Percentiles rank a stretch among this genome's conserved stretches.
Conservation (phyloP, 1,140 invertebrate genomes). For the Centruroides sculpturatus region DNA sequence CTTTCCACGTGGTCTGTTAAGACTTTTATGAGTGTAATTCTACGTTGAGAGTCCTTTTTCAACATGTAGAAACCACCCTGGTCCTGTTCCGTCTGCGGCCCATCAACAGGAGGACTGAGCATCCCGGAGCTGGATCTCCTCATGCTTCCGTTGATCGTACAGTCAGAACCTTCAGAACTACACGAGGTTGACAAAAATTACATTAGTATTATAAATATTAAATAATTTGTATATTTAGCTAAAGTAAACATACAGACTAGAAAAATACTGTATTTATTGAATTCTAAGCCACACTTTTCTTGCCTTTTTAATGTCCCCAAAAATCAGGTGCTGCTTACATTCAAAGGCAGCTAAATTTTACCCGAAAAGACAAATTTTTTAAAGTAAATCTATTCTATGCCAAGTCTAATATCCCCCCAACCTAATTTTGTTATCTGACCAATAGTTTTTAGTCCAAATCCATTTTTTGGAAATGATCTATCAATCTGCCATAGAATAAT, state of each 20-base stretch:
- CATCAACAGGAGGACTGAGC: conserved; percentile 21
- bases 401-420: no score
- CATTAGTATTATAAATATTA: neutral
- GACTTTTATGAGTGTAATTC: conserved; percentile 78
- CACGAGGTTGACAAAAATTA: conserved; percentile 12
- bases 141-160: conserved; percentile 1
- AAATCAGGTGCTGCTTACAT: no score
- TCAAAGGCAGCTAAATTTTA: no score
- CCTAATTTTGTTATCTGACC: no score
- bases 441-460: no score
- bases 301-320: no score
- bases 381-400: no score
- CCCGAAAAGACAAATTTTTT: no score
- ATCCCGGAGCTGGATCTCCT: conserved; percentile 14
- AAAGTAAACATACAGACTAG: neutral
- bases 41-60: conserved; percentile 91
- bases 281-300: no score
- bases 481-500: no score
- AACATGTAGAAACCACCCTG: conserved; percentile 85
- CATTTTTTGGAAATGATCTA: no score
- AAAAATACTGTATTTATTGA: neutral
- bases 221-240: neutral
- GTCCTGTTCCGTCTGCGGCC: conserved; percentile 34
- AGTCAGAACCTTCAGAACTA: conserved; percentile 31
- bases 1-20: conserved; percentile 72